Evolutionary conservation across 2,113 vertebrate genomes (phyloP).

Genomic region (Dicrurus megarhynchus): DNA sequence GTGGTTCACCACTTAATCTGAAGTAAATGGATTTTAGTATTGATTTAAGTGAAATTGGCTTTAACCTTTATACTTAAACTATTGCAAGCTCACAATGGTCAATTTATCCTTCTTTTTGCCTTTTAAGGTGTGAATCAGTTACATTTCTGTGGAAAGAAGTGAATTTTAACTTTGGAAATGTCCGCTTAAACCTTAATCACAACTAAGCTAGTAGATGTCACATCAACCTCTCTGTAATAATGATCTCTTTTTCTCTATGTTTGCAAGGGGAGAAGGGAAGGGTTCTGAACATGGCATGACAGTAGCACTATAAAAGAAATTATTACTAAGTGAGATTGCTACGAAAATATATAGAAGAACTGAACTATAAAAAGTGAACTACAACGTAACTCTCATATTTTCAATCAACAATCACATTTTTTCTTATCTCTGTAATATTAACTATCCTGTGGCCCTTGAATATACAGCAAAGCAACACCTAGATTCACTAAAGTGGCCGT

Average conservation of each 20-base stretch:
- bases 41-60: background rate
- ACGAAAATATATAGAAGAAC: background rate
- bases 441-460: background rate
- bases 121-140: background rate
- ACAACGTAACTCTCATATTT: background rate
- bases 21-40: slow-evolving; percentile 1
- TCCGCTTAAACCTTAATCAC: background rate
- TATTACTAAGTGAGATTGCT: background rate
- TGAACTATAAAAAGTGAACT: background rate
- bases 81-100: background rate
- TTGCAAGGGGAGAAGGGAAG: background rate
- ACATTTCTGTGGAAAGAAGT: background rate
- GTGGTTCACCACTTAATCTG: background rate
- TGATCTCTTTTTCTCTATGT: background rate
- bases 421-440: background rate
- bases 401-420: background rate
- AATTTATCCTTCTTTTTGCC: background rate
- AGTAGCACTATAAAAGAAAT: background rate
- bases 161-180: background rate
- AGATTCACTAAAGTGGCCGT: background rate
- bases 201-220: background rate
- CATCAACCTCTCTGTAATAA: background rate
- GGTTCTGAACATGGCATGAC: background rate
- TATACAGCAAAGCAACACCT: background rate
- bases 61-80: background rate